These are phyloP conservation scores for Eulemur rubriventer DNA, from an alignment of 2,797 vertebrate genomes.

Conservation along the genomic window DNA sequence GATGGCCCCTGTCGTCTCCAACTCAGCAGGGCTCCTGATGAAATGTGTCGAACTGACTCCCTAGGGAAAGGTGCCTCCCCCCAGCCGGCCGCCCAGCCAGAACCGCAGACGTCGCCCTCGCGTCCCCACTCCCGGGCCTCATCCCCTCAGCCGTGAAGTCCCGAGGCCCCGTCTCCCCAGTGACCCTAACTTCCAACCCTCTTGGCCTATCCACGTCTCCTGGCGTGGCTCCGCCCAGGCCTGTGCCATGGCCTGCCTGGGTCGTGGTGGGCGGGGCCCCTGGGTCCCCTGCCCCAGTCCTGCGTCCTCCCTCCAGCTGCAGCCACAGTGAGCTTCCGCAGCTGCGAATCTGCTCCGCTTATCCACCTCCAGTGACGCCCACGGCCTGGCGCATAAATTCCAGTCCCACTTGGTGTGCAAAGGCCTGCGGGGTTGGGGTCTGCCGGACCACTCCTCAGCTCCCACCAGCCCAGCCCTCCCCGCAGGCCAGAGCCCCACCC, in stretches of 20 bases:
- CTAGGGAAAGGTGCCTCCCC: background rate
- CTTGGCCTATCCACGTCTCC: background rate
- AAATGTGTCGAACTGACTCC: background rate
- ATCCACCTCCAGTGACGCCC: background rate
- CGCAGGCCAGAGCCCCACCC: background rate
- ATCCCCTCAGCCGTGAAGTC: background rate
- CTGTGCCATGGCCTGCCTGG: background rate
- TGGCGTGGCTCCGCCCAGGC: too few species aligned
- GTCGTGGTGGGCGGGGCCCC: background rate
- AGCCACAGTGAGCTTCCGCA: background rate
- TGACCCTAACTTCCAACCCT: too few species aligned
- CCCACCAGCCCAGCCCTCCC: background rate
- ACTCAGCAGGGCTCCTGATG: background rate
- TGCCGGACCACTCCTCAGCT: background rate
- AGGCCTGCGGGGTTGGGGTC: background rate
- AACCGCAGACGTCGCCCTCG: rapidly evolving
- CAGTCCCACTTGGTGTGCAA: rapidly evolving
- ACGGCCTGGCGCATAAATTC: background rate
- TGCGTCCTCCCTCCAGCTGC: background rate
- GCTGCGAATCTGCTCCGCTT: background rate
- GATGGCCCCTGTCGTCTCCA: background rate
- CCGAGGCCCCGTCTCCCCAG: background rate
- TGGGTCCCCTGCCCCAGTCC: background rate
- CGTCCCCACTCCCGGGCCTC: background rate
- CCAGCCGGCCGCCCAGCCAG: background rate